phyloP scores from a whole-genome alignment of 1,140 invertebrate genomes.

The Rhysida immarginata region DNA sequence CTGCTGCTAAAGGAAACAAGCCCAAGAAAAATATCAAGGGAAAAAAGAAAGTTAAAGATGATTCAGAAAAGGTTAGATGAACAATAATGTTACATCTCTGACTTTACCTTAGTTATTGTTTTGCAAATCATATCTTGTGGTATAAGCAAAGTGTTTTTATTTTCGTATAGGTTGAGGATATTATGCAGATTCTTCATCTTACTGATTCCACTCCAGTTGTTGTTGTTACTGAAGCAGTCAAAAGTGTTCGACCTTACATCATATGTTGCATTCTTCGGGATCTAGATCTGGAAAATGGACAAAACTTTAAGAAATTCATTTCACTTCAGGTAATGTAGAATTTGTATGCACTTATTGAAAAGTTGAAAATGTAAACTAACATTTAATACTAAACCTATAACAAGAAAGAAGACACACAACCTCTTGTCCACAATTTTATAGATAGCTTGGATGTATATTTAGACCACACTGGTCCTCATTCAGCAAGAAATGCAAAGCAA shows the following conservation, averaged over 20 bases:
- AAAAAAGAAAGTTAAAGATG: conserved; percentile 31
- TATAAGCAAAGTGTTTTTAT: no score
- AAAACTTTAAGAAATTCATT: conserved; percentile 58
- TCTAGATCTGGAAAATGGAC: conserved; percentile 42
- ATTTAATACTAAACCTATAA: no score
- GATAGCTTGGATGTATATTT: no score
- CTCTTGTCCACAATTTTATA: no score
- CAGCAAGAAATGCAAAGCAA: no score
- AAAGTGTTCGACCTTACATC: conserved; percentile 47
- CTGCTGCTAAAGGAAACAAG: conserved; percentile 18
- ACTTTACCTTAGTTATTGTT: no score
- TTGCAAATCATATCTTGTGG: no score
- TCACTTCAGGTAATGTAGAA: conserved; percentile 42
- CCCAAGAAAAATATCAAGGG: conserved; percentile 25
- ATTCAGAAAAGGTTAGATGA: conserved; percentile 17
- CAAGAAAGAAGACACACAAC: no score
- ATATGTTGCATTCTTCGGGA: conserved; percentile 52
- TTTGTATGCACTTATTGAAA: background rate
- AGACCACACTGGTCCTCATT: no score
- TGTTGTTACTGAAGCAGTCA: conserved; percentile 38
- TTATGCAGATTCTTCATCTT: conserved; percentile 38
- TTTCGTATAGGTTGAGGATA: conserved; percentile 13
- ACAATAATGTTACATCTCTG: no score
- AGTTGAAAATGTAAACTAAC: no score
- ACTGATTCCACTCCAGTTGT: conserved; percentile 37